phyloP scores from a whole-genome alignment of 2,797 vertebrate genomes.

The Hippopotamyrus pictus region DNA sequence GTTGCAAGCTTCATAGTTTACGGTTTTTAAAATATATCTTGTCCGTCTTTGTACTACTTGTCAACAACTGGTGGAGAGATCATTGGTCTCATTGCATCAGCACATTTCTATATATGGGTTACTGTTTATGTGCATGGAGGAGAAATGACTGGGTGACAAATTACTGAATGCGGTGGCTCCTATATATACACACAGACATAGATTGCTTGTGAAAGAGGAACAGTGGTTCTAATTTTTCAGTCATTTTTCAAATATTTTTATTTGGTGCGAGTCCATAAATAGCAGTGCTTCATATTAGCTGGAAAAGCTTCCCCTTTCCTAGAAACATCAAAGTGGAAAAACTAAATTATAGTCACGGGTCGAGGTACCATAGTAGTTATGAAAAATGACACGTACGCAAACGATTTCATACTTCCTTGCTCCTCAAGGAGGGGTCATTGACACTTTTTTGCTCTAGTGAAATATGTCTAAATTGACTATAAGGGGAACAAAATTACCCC shows the following conservation, averaged over 20 bases:
- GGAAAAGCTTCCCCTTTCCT: neutral
- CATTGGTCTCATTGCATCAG: neutral
- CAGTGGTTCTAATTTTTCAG: neutral
- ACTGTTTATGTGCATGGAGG: neutral
- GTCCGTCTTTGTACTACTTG: neutral
- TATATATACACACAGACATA: neutral
- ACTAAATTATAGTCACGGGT: neutral
- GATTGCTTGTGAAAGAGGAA: slow-evolving; percentile 6
- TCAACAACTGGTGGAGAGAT: neutral
- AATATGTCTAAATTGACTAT: neutral
- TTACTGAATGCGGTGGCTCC: neutral
- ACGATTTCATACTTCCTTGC: neutral
- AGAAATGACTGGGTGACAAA: neutral
- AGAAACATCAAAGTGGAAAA: neutral
- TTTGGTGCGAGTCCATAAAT: neutral
- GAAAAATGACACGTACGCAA: neutral
- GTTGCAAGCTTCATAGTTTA: neutral
- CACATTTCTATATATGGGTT: neutral
- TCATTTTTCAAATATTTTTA: neutral
- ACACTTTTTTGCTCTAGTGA: neutral
- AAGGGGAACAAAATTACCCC: neutral
- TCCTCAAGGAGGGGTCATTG: neutral
- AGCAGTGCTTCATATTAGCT: neutral
- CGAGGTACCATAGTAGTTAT: neutral
- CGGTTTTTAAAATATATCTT: neutral